Base-by-base conservation (phyloP, 2,888 invertebrate genomes). In the Xestobium rufovillosum region DNA sequence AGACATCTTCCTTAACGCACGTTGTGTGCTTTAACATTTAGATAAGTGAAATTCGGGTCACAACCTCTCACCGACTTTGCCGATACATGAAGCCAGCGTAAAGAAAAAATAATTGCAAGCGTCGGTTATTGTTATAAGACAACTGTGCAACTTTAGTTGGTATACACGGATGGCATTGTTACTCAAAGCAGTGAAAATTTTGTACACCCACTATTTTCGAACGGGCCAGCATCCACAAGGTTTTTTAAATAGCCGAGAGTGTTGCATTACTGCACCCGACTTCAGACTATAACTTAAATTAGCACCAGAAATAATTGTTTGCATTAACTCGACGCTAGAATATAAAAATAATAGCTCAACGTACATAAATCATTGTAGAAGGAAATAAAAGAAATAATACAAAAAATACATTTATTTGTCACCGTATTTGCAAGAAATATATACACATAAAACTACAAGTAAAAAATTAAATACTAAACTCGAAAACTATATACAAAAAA, bases 21-120 rank as follows among this genome's bases (percentile, higher is more conserved):
- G 46, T 42, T 44, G 41, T 45, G 48, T 49, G 43, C 43, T 46
- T 55, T 56, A 60, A 59, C 61, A 59, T 61, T 60, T 60, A 55
- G 55, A 56, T 55, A 60, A 59, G 61, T 60, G 58, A 59, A 59
- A 61, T 59, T 59, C 60, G 56, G 59, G 60, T 61, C 60, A 59
- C 52, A 61, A 61, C 61, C 59, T 64, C 61, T 54, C 53, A 51
- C 38, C 49, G 41, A 23, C 40, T 45, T 44, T 49, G 48, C 48
- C 39, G 36, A 37, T 34, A 41, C 14, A 41, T 42, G 33, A 32
- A 15, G 34, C 34, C 23, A 8, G 6, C 6, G 23, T n/a, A 19
- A n/a, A 19, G 34, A 44, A 33, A 36, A 26, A 44, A 36, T 36
- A 38, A n/a, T n/a, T n/a, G n/a, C n/a, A n/a, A n/a, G n/a, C n/a